These are phyloP conservation scores for Nymphicus hollandicus DNA, from an alignment of 2,113 vertebrate species.

Conservation along the genomic window DNA sequence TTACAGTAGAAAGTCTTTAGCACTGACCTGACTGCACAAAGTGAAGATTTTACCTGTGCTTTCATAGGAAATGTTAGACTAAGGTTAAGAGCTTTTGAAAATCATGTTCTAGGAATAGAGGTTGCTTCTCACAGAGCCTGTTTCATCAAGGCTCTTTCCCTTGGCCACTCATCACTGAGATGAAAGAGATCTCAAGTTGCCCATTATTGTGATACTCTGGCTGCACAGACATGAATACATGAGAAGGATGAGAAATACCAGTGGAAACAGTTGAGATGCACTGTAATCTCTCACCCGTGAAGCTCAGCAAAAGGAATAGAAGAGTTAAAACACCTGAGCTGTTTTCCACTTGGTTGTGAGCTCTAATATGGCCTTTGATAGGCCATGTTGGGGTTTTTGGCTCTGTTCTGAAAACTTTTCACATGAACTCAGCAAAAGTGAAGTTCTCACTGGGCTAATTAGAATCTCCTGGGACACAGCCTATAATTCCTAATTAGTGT, in stretches of 20 bases:
- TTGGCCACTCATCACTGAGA: neutral
- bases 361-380: neutral
- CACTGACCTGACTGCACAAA: neutral
- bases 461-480: neutral
- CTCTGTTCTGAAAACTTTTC: neutral
- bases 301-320: neutral
- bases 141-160: neutral
- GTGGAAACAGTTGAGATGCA: neutral
- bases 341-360: neutral
- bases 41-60: neutral
- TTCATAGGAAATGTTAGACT: neutral
- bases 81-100: neutral
- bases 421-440: neutral
- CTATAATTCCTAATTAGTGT: constrained; percentile 2
- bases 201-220: neutral
- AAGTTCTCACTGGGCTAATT: neutral
- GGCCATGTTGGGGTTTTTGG: neutral
- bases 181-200: neutral
- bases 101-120: neutral
- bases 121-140: neutral
- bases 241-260: neutral
- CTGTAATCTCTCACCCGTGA: neutral
- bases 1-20: neutral
- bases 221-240: neutral
- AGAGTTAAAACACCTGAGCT: neutral